phyloP scores from a whole-genome alignment of 2,113 vertebrate genomes.

The Pluvialis apricaria region DNA sequence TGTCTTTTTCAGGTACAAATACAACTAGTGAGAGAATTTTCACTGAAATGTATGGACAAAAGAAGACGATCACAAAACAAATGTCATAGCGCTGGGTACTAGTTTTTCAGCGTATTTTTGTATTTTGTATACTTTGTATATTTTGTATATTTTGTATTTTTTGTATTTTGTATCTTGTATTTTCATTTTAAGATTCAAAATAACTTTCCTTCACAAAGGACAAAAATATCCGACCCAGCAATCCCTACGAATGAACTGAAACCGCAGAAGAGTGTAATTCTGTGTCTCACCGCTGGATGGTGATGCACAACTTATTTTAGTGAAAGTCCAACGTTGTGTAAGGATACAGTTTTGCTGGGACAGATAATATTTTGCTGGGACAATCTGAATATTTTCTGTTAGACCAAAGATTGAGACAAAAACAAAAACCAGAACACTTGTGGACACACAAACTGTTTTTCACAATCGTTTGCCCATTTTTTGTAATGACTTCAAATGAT shows the following conservation, averaged over 20 bases:
- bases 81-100: neutral
- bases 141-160: too few relatives aligned
- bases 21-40: neutral
- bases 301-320: neutral
- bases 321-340: rapidly evolving
- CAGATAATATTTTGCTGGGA: neutral
- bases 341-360: neutral
- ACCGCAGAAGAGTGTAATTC: neutral
- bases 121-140: too few relatives aligned
- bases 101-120: neutral
- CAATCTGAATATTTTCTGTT: neutral
- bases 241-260: rapidly evolving
- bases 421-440: neutral
- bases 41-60: neutral
- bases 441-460: neutral
- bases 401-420: neutral
- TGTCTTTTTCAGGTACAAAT: neutral
- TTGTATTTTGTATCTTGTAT: too few relatives aligned
- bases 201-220: neutral
- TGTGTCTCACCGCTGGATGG: constrained; percentile 6
- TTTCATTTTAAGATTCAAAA: neutral
- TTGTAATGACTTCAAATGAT: neutral
- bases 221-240: neutral
- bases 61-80: neutral
- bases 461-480: neutral